These are phyloP conservation scores for Drosophila lutescens DNA, from an alignment of 2,888 invertebrate genomes.

Conservation along the genomic window DNA sequence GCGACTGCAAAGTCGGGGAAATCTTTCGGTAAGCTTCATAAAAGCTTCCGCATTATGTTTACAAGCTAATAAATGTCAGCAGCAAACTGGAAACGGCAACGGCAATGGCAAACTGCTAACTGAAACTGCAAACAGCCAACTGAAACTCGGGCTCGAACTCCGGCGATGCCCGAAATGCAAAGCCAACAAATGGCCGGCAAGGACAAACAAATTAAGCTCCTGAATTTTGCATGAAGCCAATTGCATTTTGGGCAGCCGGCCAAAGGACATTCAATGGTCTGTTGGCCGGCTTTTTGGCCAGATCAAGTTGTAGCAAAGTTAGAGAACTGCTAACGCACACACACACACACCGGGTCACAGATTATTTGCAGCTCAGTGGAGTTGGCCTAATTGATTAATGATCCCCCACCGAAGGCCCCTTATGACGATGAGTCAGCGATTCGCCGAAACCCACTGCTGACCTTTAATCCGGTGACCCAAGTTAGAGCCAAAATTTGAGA, in stretches of 20 bases:
- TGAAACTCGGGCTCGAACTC: constrained; percentile 34
- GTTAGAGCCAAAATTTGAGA: neutral
- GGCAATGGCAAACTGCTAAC: constrained; percentile 21
- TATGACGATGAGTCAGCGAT: constrained; percentile 45
- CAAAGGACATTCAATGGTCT: constrained; percentile 26
- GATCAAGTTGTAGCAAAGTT: constrained; percentile 36
- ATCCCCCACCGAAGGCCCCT: constrained; percentile 22
- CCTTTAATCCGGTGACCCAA: constrained; percentile 33
- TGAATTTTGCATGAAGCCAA: constrained; percentile 55
- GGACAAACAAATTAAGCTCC: constrained; percentile 54
- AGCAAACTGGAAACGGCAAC: constrained; percentile 31
- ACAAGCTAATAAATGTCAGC: constrained; percentile 58
- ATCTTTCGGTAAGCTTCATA: constrained; percentile 45
- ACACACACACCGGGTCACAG: constrained; percentile 12
- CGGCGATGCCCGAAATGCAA: constrained; percentile 39
- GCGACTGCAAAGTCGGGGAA: constrained; percentile 42
- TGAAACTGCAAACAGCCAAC: constrained; percentile 26
- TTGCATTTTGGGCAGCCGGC: constrained; percentile 42
- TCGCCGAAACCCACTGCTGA: constrained; percentile 30
- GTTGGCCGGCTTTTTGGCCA: constrained; percentile 27
- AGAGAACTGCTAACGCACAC: constrained; percentile 2
- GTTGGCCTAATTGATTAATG: constrained; percentile 52
- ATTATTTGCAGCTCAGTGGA: constrained; percentile 45
- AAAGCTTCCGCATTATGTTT: constrained; percentile 47
- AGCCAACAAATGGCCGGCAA: constrained; percentile 54